Conservation (phyloP, 1,140 invertebrate genomes). For the Aphelinus certus region DNA sequence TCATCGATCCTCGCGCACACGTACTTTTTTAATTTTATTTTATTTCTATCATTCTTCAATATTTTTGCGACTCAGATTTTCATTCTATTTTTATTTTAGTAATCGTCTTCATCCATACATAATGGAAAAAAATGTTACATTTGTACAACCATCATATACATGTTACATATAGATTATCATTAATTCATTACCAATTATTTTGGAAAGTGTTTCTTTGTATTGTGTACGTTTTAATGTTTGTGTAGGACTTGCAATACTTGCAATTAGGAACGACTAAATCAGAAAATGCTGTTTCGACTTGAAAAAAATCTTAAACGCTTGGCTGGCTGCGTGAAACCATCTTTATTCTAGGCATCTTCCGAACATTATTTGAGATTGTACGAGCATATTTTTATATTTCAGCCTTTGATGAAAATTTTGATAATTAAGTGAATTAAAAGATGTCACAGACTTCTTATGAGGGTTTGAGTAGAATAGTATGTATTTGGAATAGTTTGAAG, state of each 20-base stretch:
- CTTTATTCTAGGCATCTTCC: conserved; percentile 12
- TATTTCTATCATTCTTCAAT: conserved; percentile 47
- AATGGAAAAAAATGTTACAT: conserved; percentile 66
- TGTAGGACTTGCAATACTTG: conserved; percentile 35
- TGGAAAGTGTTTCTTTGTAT: conserved; percentile 29
- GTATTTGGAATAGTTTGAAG: no score
- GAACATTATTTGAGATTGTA: no score
- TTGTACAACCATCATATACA: conserved; percentile 66
- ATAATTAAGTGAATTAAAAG: no score
- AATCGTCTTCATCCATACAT: conserved; percentile 54
- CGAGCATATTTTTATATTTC: no score
- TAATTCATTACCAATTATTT: conserved; percentile 57
- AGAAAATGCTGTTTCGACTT: conserved; percentile 48
- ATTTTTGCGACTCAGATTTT: conserved; percentile 51
- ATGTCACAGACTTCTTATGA: no score
- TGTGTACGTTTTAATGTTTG: conserved; percentile 35
- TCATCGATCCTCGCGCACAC: conserved; percentile 49
- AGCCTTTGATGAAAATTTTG: no score
- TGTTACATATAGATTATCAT: conserved; percentile 64
- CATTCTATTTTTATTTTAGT: conserved; percentile 47
- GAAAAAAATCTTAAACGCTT: conserved; percentile 49
- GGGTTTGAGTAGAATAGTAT: no score
- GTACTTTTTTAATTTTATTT: conserved; percentile 44
- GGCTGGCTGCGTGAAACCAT: conserved; percentile 43
- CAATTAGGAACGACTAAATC: conserved; percentile 50